phyloP scores from a whole-genome alignment of 2,113 vertebrate genomes.

The Tetrao urogallus region DNA sequence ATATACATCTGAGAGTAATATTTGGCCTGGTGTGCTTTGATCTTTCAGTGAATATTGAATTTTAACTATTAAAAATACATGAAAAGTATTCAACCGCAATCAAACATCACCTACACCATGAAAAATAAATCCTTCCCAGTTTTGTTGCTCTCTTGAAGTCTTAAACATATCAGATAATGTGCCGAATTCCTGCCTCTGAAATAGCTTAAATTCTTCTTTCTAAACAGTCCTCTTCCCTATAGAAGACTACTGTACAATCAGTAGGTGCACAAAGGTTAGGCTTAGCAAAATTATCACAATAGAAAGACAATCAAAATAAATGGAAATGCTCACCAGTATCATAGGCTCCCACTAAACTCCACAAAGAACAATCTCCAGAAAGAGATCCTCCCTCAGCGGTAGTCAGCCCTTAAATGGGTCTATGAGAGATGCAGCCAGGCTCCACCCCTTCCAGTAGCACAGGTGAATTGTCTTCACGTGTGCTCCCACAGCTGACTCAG shows the following conservation, averaged over 20 bases:
- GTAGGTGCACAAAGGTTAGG: no score
- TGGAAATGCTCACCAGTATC: no score
- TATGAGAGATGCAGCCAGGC: no score
- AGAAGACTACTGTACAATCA: background rate
- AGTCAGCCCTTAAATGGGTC: no score
- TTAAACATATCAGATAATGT: slow-evolving; percentile 15
- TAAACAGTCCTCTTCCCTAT: slow-evolving; percentile 10
- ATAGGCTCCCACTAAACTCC: no score
- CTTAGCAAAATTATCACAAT: no score
- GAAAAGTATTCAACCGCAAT: slow-evolving; percentile 61
- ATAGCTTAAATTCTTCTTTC: slow-evolving; percentile 6
- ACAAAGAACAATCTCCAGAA: no score
- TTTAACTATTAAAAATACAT: slow-evolving; percentile 68
- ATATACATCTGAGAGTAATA: slow-evolving; percentile 49
- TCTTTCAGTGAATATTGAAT: slow-evolving; percentile 69
- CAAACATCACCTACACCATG: slow-evolving; percentile 49
- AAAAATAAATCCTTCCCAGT: slow-evolving; percentile 57
- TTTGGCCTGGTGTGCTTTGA: slow-evolving; percentile 59
- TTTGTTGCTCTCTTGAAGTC: slow-evolving; percentile 50
- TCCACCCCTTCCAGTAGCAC: no score
- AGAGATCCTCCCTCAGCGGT: no score
- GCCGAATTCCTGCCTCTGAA: background rate
- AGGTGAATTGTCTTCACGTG: no score
- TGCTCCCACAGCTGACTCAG: no score
- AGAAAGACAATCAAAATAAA: no score